A percentile compares a stretch with the other conserved stretches of the same genome.
phyloP scores from a whole-genome alignment of 2,888 invertebrate species.

The Schizaphis graminum region DNA sequence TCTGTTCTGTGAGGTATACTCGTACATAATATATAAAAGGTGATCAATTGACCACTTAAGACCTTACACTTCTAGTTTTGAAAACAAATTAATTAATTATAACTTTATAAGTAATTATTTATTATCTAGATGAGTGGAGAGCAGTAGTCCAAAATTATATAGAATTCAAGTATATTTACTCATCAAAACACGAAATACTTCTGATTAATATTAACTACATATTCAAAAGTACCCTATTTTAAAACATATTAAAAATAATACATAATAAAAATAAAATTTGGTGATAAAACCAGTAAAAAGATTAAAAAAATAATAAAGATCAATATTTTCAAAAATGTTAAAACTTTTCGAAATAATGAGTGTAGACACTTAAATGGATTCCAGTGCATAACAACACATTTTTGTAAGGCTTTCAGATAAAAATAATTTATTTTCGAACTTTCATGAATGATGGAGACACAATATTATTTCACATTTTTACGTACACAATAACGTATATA shows the following conservation, averaged over 20 bases:
- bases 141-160: neutral
- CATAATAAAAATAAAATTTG: neutral
- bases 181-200: neutral
- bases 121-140: neutral
- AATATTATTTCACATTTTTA: neutral
- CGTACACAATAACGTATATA: neutral
- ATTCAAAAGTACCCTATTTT: neutral
- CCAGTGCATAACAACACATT: neutral
- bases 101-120: neutral
- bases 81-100: neutral
- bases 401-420: neutral
- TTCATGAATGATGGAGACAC: neutral
- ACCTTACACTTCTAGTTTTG: neutral
- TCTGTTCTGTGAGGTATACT: neutral
- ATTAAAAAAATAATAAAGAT: neutral
- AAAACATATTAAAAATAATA: neutral
- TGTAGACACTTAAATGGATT: neutral
- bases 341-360: neutral
- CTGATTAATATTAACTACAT: neutral
- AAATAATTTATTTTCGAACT: neutral
- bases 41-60: neutral
- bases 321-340: neutral
- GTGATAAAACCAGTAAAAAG: neutral
- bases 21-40: neutral
- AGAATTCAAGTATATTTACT: neutral